Percentiles rank a stretch among this genome's conserved stretches.
These are phyloP conservation scores for Scaptomyza pallida DNA, from an alignment of 1,140 invertebrate species.

Conservation along the genomic window DNA sequence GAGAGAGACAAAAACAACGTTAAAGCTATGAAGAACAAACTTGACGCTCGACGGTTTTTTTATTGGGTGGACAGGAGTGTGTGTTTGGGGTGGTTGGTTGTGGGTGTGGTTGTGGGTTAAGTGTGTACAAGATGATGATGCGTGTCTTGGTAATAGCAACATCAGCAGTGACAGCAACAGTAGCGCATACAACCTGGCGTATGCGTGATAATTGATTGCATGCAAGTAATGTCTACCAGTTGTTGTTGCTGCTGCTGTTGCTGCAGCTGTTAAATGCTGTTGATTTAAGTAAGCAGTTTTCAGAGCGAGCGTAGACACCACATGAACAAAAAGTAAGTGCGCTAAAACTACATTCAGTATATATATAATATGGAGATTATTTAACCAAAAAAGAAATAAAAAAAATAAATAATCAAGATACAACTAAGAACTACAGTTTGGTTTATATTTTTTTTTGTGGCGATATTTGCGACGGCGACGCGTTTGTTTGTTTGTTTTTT, in stretches of 20 bases:
- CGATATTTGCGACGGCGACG: conserved; percentile 47
- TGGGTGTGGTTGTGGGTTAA: conserved; percentile 2
- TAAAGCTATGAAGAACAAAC: conserved; percentile 73
- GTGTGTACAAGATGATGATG: conserved; percentile 35
- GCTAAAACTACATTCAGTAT: conserved; percentile 64
- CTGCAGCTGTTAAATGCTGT: conserved; percentile 2
- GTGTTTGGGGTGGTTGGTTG: not conserved
- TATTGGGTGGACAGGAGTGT: not conserved
- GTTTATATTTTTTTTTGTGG: conserved; percentile 1
- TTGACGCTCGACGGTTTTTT: conserved; percentile 41
- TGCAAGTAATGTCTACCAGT: conserved; percentile 32
- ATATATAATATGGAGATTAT: conserved; percentile 39
- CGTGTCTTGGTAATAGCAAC: conserved; percentile 9
- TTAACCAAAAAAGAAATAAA: conserved; percentile 29
- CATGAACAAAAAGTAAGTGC: conserved; percentile 55
- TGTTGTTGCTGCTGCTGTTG: conserved; percentile 15
- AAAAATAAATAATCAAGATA: conserved; percentile 31
- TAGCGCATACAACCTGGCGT: conserved; percentile 31
- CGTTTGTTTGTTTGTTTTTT: conserved; percentile 11
- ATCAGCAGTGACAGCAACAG: conserved; percentile 3
- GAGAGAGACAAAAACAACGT: conserved; percentile 58
- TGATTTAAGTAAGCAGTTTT: conserved; percentile 22
- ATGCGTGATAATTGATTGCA: conserved; percentile 42
- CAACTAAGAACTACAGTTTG: conserved; percentile 46
- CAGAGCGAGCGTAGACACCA: conserved; percentile 50